A percentile compares a stretch with the other conserved stretches of the same genome.
These are phyloP conservation scores for Gadopsis marmoratus DNA, from an alignment of 2,797 vertebrate genomes.

Conservation along the genomic window DNA sequence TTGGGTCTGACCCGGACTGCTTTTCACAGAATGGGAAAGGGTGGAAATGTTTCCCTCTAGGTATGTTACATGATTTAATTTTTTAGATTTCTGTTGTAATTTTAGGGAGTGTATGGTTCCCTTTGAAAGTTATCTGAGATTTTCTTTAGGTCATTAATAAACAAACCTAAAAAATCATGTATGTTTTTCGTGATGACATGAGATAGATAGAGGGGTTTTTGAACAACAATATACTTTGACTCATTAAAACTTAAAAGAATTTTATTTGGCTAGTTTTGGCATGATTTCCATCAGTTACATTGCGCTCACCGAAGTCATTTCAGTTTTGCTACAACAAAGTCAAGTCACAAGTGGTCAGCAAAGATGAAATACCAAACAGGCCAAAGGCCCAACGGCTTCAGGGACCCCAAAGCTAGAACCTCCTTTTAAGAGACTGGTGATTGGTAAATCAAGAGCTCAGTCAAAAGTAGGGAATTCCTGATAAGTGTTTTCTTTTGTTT, in stretches of 20 bases:
- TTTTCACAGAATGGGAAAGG: conserved; percentile 23
- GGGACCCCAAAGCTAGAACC: too few species aligned
- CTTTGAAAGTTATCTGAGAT: background rate
- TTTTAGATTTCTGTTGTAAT: background rate
- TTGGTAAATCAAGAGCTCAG: too few species aligned
- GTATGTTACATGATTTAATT: background rate
- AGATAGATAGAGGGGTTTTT: too few species aligned
- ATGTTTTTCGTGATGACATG: background rate
- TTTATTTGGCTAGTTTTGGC: background rate
- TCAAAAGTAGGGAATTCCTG: too few species aligned
- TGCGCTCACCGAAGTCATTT: too few species aligned
- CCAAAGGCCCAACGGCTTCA: background rate
- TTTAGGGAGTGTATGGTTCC: background rate
- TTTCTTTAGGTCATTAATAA: background rate
- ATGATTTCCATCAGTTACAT: background rate
- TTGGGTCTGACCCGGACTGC: conserved; percentile 2
- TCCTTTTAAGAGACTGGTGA: too few species aligned
- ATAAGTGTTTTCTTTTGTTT: too few species aligned
- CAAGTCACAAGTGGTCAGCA: background rate
- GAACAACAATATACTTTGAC: background rate
- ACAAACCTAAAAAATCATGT: background rate
- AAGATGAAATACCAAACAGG: background rate
- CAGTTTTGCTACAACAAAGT: background rate
- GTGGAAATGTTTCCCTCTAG: background rate
- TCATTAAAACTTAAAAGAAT: background rate